Percentiles rank a stretch among this genome's conserved stretches.
Evolutionary conservation across 1,140 invertebrate species (phyloP).

Genomic region (Drosophila sucinea): DNA sequence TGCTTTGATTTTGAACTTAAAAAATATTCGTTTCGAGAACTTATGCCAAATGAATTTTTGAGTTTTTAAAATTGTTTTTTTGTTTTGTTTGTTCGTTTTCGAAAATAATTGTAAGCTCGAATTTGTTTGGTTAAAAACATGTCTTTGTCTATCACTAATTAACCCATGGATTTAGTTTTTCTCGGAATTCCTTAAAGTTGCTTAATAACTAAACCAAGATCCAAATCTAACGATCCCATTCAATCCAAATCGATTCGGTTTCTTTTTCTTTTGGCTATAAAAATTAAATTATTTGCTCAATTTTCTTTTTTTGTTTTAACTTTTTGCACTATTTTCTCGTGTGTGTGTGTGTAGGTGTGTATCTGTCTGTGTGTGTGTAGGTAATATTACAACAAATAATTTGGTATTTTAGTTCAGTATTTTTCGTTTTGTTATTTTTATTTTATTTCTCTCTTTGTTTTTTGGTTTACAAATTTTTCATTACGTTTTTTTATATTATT

Average conservation of each 20-base stretch:
- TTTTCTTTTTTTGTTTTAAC: conserved; percentile 55
- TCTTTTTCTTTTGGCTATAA: conserved; percentile 75
- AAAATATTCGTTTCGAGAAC: conserved; percentile 60
- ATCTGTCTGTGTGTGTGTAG: conserved; percentile 27
- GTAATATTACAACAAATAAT: conserved; percentile 73
- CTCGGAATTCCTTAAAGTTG: conserved; percentile 53
- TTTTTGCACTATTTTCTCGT: conserved; percentile 77
- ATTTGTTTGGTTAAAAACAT: conserved; percentile 68
- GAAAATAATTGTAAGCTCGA: conserved; percentile 78
- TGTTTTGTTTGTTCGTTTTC: conserved; percentile 31
- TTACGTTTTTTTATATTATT: neutral
- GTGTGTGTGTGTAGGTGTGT: conserved; percentile 54
- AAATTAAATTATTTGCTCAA: conserved; percentile 76
- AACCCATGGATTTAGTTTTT: conserved; percentile 57
- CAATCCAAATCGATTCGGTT: conserved; percentile 14
- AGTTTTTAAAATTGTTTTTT: conserved; percentile 16
- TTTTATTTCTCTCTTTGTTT: conserved; percentile 30
- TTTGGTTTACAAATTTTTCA: conserved; percentile 52
- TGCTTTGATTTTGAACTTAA: conserved; percentile 27
- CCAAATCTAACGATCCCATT: conserved; percentile 21
- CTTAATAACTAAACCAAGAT: conserved; percentile 71
- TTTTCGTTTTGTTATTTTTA: conserved; percentile 46
- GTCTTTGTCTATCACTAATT: conserved; percentile 56
- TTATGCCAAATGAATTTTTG: conserved; percentile 47
- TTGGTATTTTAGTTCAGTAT: conserved; percentile 61